Conservation (phyloP, 2,888 invertebrate genomes). For the Chrysopilus asiliformis region DNA sequence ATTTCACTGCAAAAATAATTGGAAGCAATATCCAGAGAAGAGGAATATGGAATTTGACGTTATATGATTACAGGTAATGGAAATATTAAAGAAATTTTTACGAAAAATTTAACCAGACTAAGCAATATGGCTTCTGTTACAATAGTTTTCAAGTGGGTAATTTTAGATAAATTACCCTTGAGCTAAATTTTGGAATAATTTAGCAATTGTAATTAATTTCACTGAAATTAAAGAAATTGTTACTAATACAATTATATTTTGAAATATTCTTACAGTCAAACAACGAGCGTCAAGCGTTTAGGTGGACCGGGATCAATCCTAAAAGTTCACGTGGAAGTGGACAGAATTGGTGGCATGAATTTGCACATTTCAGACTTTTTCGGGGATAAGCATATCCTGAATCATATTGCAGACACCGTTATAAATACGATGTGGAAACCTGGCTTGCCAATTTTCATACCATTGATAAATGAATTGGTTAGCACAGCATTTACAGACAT, state of each 20-base stretch:
- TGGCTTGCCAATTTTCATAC: constrained; percentile 59
- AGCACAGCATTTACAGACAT: constrained; percentile 73
- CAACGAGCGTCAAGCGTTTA: constrained; percentile 36
- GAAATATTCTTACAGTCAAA: constrained; percentile 32
- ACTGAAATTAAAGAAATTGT: too few relatives aligned
- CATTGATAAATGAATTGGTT: constrained; percentile 70
- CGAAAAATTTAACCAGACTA: too few relatives aligned
- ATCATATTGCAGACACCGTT: constrained; percentile 51
- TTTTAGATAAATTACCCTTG: too few relatives aligned
- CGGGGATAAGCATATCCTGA: constrained; percentile 50
- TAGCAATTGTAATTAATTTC: too few relatives aligned
- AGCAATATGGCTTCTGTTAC: too few relatives aligned
- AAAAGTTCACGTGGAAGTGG: constrained; percentile 56
- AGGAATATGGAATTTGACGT: constrained; percentile 61
- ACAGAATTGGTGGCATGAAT: constrained; percentile 62
- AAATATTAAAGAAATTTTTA: constrained; percentile 1
- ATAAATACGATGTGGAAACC: constrained; percentile 74
- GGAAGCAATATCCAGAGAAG: constrained; percentile 47
- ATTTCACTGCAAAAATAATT: constrained; percentile 47
- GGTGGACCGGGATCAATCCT: constrained; percentile 37
- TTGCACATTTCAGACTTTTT: constrained; percentile 63
- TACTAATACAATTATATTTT: too few relatives aligned
- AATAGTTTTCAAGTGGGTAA: too few relatives aligned
- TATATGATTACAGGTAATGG: constrained; percentile 46
- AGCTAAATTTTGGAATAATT: too few relatives aligned